phyloP scores from a whole-genome alignment of 2,797 vertebrate species.

The Chaetophractus vellerosus region DNA sequence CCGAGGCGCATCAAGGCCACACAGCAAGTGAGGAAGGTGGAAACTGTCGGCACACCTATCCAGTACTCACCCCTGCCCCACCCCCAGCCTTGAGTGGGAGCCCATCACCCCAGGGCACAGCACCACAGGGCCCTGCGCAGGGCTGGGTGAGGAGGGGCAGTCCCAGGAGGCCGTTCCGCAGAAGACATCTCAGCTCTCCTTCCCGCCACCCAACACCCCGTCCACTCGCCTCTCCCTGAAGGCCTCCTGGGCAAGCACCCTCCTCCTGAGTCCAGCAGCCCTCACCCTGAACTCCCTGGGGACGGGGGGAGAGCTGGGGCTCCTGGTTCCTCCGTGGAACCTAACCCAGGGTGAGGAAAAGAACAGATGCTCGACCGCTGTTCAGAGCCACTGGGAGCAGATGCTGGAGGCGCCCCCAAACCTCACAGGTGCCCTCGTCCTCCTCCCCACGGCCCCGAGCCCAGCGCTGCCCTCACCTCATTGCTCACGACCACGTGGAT shows the following conservation, averaged over 20 bases:
- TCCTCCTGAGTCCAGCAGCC: not conserved
- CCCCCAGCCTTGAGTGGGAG: too few species aligned
- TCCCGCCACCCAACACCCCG: accelerated
- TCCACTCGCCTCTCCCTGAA: not conserved
- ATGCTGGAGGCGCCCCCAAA: not conserved
- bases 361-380: accelerated
- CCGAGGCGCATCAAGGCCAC: not conserved
- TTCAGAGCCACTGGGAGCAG: not conserved
- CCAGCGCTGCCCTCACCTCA: conserved; percentile 65
- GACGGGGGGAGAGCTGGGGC: too few species aligned
- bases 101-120: not conserved
- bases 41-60: not conserved
- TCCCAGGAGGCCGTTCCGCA: not conserved
- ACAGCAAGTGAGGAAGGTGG: accelerated
- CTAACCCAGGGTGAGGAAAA: not conserved
- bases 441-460: not conserved
- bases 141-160: not conserved
- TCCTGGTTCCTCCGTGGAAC: not conserved
- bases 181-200: not conserved
- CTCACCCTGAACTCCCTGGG: not conserved
- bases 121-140: not conserved
- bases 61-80: not conserved
- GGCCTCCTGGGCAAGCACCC: not conserved
- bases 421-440: not conserved
- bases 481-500: conserved; percentile 92